Evolutionary conservation across 2,113 vertebrate species (phyloP), one percentile per base, ranked within the genome.

Genomic region (Salvator merianae): DNA sequence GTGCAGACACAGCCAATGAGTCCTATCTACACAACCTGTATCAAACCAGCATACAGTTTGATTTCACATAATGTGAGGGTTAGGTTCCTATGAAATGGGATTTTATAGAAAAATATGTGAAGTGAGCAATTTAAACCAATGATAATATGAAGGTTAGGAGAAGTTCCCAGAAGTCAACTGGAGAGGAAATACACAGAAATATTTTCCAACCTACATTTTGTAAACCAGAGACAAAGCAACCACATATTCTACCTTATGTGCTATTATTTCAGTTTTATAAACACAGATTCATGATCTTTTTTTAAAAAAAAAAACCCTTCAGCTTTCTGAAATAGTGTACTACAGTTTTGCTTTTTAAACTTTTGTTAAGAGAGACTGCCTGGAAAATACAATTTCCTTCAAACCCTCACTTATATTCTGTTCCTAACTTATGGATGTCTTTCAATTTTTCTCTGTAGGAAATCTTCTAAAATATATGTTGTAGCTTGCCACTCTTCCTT

Each of bases 351-450:
- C 18, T 40, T 53, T 82, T 90, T 10, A 55, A 32, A 53, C 86
- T 84, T 88, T 81, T 88, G 87, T 88, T 91, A 91, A 93, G 93
- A 88, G 26, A 30, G 68, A 88, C 82, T 90, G 73, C 18, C 70
- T 92, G 80, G 83, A 93, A 95, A 95, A 94, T 79, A 50, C 93
- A 92, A 74, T 84, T 93, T 84, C 40, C 79, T 93, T 92, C 91
- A 94, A 93, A 91, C 81, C 91, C 90, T 89, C 24, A 83, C 50
- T 90, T 91, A 28, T 74, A 53, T 83, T 88, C 88, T 88, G 86
- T 90, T 89, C 24, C 80, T 85, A 91, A 86, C 32, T 83, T 90
- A 88, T 1, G 88, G 72, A 8, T 7, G 0, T 8, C 2, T 74
- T 34, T 20, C 2, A 86, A 90, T 85, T 0, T 81, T 30, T 83